A percentile compares a stretch with the other conserved stretches of the same genome.
Evolutionary conservation across 2,113 vertebrate genomes (phyloP).

Genomic region (Sitta europaea): DNA sequence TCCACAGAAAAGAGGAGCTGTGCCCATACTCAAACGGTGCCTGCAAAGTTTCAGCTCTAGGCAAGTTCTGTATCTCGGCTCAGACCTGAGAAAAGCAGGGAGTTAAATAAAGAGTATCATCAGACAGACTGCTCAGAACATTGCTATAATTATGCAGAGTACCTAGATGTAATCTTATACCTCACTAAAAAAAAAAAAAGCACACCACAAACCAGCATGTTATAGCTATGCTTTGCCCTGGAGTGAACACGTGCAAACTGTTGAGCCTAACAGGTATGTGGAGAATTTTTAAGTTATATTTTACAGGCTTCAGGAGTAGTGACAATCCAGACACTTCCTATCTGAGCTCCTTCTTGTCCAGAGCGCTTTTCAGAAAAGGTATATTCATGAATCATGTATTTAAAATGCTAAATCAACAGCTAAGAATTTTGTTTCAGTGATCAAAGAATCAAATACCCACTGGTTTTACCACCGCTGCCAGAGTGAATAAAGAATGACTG

Average conservation of each 20-base stretch:
- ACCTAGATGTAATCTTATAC: constrained; percentile 55
- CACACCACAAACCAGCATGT: neutral
- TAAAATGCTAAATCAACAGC: neutral
- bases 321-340: neutral
- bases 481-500: neutral
- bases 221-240: neutral
- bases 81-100: constrained; percentile 1
- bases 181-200: neutral
- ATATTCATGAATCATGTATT: neutral
- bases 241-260: constrained; percentile 9
- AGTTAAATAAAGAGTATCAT: constrained; percentile 47
- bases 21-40: neutral
- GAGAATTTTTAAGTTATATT: neutral
- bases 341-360: neutral
- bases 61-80: neutral
- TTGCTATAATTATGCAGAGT: constrained; percentile 55
- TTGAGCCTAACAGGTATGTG: neutral
- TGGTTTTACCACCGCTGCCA: constrained; percentile 22
- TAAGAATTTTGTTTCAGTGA: neutral
- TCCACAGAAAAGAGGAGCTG: neutral
- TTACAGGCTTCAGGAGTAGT: neutral
- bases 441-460: constrained; percentile 12
- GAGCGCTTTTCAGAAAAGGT: neutral
- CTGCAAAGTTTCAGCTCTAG: constrained; percentile 23
- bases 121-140: constrained; percentile 38